These are phyloP conservation scores for Fukomys damarensis DNA, from an alignment of 2,113 vertebrate species.

Conservation along the genomic window DNA sequence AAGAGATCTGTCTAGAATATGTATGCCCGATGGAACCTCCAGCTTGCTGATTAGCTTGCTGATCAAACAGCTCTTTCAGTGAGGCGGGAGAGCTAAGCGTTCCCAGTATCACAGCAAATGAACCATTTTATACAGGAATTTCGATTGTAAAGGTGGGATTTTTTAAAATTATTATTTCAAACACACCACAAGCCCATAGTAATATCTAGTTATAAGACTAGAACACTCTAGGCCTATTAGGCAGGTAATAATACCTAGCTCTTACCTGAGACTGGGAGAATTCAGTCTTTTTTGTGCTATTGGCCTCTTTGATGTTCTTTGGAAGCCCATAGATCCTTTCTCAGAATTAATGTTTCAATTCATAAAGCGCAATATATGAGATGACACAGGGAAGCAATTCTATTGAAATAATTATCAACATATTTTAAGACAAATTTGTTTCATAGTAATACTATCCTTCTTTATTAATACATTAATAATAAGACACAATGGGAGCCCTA, in stretches of 20 bases:
- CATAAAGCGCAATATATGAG: background rate
- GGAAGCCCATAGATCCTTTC: background rate
- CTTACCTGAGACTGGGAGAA: background rate
- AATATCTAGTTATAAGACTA: background rate
- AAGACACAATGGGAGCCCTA: background rate
- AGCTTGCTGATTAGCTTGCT: background rate
- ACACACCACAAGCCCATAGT: background rate
- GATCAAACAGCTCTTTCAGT: background rate
- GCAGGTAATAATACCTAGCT: background rate
- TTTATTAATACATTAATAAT: conserved; percentile 43
- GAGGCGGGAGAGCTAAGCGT: background rate
- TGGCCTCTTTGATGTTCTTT: background rate
- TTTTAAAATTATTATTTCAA: background rate
- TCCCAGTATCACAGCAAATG: background rate
- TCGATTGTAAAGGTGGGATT: background rate
- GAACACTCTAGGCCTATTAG: background rate
- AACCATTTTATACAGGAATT: background rate
- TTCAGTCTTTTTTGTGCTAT: background rate
- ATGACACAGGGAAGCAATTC: conserved; percentile 24
- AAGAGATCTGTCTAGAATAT: background rate
- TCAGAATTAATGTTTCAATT: conserved; percentile 15
- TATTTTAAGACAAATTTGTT: conserved; percentile 48
- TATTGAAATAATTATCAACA: conserved; percentile 15
- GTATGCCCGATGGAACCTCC: background rate
- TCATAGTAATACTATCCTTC: background rate